These are phyloP conservation scores for Neoniphon sammara DNA, from an alignment of 2,797 vertebrate species.

Conservation along the genomic window DNA sequence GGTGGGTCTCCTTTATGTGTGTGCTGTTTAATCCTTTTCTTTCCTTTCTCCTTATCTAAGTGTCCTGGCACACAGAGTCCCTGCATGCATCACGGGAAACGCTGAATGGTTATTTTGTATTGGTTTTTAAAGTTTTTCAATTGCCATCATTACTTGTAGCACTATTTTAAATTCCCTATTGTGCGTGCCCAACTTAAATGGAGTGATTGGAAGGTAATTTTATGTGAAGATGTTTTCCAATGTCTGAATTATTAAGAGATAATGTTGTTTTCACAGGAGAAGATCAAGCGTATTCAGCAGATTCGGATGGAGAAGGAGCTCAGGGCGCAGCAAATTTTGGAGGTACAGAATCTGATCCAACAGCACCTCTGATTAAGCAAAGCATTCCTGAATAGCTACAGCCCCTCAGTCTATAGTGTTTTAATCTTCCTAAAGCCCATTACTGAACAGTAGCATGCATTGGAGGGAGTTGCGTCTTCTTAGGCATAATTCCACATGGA, in stretches of 20 bases:
- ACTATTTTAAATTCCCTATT: too few species aligned
- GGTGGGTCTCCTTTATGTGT: slow-evolving; percentile 80
- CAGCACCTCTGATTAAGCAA: slow-evolving; percentile 81
- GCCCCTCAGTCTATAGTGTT: slow-evolving; percentile 80
- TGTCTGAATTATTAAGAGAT: slow-evolving; percentile 69
- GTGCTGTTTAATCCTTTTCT: slow-evolving; percentile 51
- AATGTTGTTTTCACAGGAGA: slow-evolving; percentile 86
- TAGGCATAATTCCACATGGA: slow-evolving; percentile 85
- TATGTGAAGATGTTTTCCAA: slow-evolving; percentile 55
- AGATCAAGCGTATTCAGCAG: slow-evolving; percentile 99
- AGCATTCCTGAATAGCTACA: slow-evolving; percentile 81
- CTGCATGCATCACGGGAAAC: slow-evolving; percentile 40
- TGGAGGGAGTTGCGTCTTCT: slow-evolving; percentile 82
- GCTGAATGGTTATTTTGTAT: slow-evolving; percentile 62
- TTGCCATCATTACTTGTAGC: slow-evolving; percentile 54
- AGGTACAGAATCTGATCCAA: slow-evolving; percentile 88
- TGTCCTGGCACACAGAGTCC: slow-evolving; percentile 62
- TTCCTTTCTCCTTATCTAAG: slow-evolving; percentile 59
- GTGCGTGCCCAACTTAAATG: slow-evolving; percentile 34
- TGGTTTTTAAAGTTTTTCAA: slow-evolving; percentile 53
- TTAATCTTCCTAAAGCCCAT: slow-evolving; percentile 83
- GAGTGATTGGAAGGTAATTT: slow-evolving; percentile 57
- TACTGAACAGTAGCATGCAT: slow-evolving; percentile 82
- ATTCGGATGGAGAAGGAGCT: slow-evolving; percentile 99
- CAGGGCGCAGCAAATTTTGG: slow-evolving; percentile 98